Evolutionary conservation across 2,113 vertebrate species (phyloP), one percentile per base, ranked within the genome.

Genomic region (Ceyx melanurus): DNA sequence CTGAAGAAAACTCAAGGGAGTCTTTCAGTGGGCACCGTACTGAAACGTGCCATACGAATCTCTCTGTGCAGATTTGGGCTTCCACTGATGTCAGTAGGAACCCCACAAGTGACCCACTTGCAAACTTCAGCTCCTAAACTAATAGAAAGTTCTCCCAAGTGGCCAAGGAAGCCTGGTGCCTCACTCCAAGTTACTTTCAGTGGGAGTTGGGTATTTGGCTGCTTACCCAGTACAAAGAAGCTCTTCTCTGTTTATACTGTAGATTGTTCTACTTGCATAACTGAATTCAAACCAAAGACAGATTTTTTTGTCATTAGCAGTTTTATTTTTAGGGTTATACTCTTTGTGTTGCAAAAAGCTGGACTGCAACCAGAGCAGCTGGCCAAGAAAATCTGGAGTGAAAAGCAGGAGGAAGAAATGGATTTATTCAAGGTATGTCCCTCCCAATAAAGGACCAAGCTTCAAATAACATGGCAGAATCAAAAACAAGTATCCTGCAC

Each of bases 51-150:
- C 45, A 82, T 40, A 6, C 48, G 48, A 53, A 40, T 10, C 23
- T 78, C 28, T 18, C 31, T 26, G 4, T 6, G 10, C 7, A 87
- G 58, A 78, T 53, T 3, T 40, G 28, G 40, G 33, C 22, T 92
- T 86, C 54, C 62, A 65, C 20, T 29, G 17, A 48, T 2, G 0
- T 18, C 48, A 64, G 22, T 26, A 23, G 15, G 29, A 92, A 78
- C 5, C 7, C 8, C 17, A 5, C n/a, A 88, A 0, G 0, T 18
- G 16, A 86, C 7, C 10, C 0, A 3, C 22, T 56, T 50, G 75
- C 15, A 11, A 73, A 73, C 29, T 35, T 29, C 61, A 70, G 22
- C 22, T 89, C 35, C 33, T 62, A 80, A 86, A 84, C 35, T 18
- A 92, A 31, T 3, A 79, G 86, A 29, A 83, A 48, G 25, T 22